These are phyloP conservation scores for Drosophila mayri DNA, from an alignment of 1,140 invertebrate species.

Conservation along the genomic window DNA sequence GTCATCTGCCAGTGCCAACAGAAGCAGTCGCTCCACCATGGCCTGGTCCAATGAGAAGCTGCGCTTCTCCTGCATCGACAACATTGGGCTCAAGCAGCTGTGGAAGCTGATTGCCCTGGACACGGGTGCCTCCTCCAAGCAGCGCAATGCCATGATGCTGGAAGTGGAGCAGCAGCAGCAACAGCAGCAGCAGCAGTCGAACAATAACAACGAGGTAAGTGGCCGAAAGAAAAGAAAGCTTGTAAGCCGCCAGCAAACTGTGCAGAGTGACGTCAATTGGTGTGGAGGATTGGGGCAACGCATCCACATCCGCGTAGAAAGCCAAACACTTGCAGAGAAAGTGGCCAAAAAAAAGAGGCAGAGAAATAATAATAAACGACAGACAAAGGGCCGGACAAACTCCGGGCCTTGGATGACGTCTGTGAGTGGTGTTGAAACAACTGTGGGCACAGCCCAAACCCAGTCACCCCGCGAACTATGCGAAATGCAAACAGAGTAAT, in stretches of 20 bases:
- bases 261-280: slow-evolving; percentile 67
- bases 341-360: slow-evolving; percentile 46
- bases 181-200: slow-evolving; percentile 47
- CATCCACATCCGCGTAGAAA: slow-evolving; percentile 76
- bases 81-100: slow-evolving; percentile 79
- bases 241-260: slow-evolving; percentile 42
- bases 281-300: slow-evolving; percentile 43
- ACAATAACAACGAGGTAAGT: slow-evolving; percentile 74
- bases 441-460: slow-evolving; percentile 57
- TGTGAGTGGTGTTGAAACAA: slow-evolving; percentile 66
- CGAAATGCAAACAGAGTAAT: slow-evolving; percentile 53
- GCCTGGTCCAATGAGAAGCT: slow-evolving; percentile 84
- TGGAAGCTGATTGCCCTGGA: slow-evolving; percentile 84
- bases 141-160: slow-evolving; percentile 36
- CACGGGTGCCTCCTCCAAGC: slow-evolving; percentile 54
- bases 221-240: slow-evolving; percentile 62
- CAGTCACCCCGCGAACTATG: slow-evolving; percentile 51
- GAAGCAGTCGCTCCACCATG: slow-evolving; percentile 62
- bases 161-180: slow-evolving; percentile 55
- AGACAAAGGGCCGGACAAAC: slow-evolving; percentile 16
- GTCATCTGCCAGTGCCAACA: slow-evolving; percentile 17
- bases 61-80: slow-evolving; percentile 82
- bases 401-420: slow-evolving; percentile 47
- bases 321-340: slow-evolving; percentile 67
- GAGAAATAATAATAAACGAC: slow-evolving; percentile 14